Conservation (phyloP, 2,797 vertebrate genomes). For the Myoxocephalus aenaeus region DNA sequence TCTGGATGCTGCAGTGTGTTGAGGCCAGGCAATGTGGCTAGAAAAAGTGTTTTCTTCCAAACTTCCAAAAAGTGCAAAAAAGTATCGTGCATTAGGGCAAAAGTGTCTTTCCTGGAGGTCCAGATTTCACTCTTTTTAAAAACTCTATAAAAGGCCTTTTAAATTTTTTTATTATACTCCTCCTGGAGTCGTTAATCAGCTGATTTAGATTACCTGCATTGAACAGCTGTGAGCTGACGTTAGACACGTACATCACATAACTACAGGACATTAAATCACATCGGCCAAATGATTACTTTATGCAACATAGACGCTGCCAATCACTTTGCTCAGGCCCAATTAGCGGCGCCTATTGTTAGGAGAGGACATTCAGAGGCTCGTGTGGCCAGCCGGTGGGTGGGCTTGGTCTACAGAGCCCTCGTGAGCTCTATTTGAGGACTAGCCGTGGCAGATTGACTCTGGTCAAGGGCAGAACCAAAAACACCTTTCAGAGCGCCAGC, state of each 20-base stretch:
- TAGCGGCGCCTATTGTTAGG: slow-evolving; percentile 13
- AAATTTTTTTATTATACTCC: too few species aligned
- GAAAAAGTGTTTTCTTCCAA: slow-evolving; percentile 17
- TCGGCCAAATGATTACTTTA: slow-evolving; percentile 13
- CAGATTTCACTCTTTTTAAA: neutral
- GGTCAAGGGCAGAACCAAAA: slow-evolving; percentile 61
- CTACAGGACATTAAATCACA: slow-evolving; percentile 1
- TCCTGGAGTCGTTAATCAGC: neutral
- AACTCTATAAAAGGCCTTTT: neutral
- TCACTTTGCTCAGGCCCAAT: slow-evolving; percentile 19
- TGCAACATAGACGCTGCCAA: neutral
- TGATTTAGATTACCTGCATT: slow-evolving; percentile 5
- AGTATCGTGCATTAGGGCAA: neutral
- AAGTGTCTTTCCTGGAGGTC: slow-evolving; percentile 1
- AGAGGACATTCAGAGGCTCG: slow-evolving; percentile 14
- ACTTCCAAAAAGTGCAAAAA: neutral
- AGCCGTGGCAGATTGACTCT: slow-evolving; percentile 55
- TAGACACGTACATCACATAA: slow-evolving; percentile 17
- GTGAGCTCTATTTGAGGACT: slow-evolving; percentile 52
- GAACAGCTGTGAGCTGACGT: slow-evolving; percentile 12
- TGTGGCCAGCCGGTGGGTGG: slow-evolving; percentile 51
- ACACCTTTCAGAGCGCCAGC: slow-evolving; percentile 37
- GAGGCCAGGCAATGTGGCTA: slow-evolving; percentile 1
- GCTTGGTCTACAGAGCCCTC: slow-evolving; percentile 32
- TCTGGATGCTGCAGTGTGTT: neutral